A percentile compares a stretch with the other conserved stretches of the same genome.
Conservation (phyloP, 2,888 invertebrate species). For the Apodemia duryi region DNA sequence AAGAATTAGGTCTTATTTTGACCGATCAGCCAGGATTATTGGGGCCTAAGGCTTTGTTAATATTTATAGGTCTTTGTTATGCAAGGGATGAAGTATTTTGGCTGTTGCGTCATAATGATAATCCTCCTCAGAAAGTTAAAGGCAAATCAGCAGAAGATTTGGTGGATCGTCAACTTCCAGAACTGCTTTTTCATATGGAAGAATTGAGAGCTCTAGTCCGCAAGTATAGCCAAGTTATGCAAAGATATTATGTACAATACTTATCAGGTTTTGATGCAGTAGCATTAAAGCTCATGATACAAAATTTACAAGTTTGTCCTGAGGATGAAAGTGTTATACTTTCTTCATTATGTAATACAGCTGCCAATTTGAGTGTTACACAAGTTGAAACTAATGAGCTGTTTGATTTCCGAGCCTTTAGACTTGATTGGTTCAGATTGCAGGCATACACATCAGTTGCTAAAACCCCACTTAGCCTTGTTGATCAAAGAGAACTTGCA, state of each 20-base stretch:
- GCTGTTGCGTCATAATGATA: conserved; percentile 97
- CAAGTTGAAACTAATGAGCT: conserved; percentile 98
- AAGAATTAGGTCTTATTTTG: conserved; percentile 95
- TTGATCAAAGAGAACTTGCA: conserved; percentile 92
- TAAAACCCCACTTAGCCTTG: conserved; percentile 87
- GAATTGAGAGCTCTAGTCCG: conserved; percentile 96
- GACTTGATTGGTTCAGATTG: conserved; percentile 98
- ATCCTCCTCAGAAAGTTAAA: conserved; percentile 94
- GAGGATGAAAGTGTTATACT: conserved; percentile 97
- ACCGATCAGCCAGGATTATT: conserved; percentile 98
- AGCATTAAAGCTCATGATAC: conserved; percentile 91
- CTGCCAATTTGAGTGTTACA: conserved; percentile 91
- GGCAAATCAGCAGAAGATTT: conserved; percentile 94
- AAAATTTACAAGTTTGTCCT: conserved; percentile 89
- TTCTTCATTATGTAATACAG: conserved; percentile 93
- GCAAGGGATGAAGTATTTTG: conserved; percentile 98
- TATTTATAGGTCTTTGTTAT: conserved; percentile 97
- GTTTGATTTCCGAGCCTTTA: conserved; percentile 96
- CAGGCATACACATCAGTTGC: conserved; percentile 95
- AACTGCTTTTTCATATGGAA: conserved; percentile 98
- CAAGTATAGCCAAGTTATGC: conserved; percentile 98
- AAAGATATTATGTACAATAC: conserved; percentile 98
- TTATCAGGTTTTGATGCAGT: conserved; percentile 97
- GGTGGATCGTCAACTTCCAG: conserved; percentile 97
- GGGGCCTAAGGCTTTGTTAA: conserved; percentile 97